Conservation (phyloP, 2,113 vertebrate genomes). For the Arvicanthis niloticus region DNA sequence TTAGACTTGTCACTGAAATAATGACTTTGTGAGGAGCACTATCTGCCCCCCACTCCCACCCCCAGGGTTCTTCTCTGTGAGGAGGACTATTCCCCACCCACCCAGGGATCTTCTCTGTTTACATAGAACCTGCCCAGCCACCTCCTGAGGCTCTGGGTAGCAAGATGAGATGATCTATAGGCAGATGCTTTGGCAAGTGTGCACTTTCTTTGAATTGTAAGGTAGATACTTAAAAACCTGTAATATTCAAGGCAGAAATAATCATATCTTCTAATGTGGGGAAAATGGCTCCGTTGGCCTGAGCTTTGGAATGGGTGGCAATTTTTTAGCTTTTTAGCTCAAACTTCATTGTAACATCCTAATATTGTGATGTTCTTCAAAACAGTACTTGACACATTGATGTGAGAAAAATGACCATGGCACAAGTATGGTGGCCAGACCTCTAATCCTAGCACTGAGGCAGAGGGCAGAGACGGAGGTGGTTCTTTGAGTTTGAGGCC, state of each 20-base stretch:
- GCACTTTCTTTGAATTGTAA: neutral
- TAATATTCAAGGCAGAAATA: neutral
- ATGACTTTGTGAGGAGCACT: neutral
- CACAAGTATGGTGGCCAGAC: neutral
- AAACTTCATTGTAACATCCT: neutral
- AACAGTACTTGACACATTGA: neutral
- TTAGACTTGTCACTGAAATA: neutral
- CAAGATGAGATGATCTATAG: neutral
- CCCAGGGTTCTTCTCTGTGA: neutral
- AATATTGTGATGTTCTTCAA: conserved; percentile 56
- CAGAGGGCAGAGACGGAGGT: neutral
- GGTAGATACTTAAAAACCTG: neutral
- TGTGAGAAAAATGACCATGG: conserved; percentile 12
- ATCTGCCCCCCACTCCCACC: too few relatives aligned
- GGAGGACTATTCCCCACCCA: too few relatives aligned
- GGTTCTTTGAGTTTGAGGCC: neutral
- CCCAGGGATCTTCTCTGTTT: too few relatives aligned
- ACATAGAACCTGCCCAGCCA: neutral
- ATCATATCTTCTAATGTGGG: neutral
- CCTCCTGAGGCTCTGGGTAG: neutral
- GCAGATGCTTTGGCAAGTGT: conserved; percentile 23
- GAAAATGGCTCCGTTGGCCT: neutral
- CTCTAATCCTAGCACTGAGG: neutral
- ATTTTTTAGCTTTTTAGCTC: neutral
- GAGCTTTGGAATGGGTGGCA: neutral